phyloP scores from a whole-genome alignment of 2,888 invertebrate species.

The Synanthedon formicaeformis region DNA sequence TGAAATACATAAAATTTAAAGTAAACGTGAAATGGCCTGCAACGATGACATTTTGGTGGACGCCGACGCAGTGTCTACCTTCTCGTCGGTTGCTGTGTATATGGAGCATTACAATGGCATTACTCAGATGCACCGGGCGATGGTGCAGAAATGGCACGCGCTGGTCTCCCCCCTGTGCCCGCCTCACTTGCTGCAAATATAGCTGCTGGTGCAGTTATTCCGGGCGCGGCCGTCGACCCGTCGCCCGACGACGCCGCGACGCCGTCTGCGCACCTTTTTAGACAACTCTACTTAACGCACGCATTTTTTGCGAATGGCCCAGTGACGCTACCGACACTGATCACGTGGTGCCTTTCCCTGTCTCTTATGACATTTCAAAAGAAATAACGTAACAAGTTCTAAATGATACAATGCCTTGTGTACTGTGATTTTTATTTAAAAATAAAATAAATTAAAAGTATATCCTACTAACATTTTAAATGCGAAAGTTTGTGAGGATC shows the following conservation, averaged over 20 bases:
- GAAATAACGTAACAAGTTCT: neutral
- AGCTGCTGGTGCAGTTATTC: conserved; percentile 67
- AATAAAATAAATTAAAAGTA: too few species aligned
- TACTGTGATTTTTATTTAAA: too few species aligned
- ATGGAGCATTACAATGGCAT: conserved; percentile 68
- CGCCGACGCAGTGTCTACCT: conserved; percentile 56
- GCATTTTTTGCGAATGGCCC: conserved; percentile 59
- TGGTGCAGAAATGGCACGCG: conserved; percentile 69
- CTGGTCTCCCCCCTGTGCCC: conserved; percentile 32
- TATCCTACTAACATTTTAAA: too few species aligned
- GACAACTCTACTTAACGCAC: conserved; percentile 56
- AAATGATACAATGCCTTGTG: too few species aligned
- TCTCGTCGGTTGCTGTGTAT: conserved; percentile 53
- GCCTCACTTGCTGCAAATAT: conserved; percentile 61
- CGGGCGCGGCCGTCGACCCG: conserved; percentile 68
- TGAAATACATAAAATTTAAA: neutral
- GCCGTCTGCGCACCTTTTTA: conserved; percentile 69
- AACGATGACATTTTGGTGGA: neutral
- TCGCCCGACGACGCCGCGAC: conserved; percentile 67
- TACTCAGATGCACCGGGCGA: conserved; percentile 69
- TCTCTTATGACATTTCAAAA: neutral
- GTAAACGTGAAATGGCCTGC: too few species aligned
- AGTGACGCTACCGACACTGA: conserved; percentile 40
- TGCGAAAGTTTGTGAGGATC: too few species aligned
- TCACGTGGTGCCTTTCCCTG: conserved; percentile 17